Evolutionary conservation across 2,888 invertebrate genomes (phyloP).

Genomic region (Scrobipalpa atriplicella): DNA sequence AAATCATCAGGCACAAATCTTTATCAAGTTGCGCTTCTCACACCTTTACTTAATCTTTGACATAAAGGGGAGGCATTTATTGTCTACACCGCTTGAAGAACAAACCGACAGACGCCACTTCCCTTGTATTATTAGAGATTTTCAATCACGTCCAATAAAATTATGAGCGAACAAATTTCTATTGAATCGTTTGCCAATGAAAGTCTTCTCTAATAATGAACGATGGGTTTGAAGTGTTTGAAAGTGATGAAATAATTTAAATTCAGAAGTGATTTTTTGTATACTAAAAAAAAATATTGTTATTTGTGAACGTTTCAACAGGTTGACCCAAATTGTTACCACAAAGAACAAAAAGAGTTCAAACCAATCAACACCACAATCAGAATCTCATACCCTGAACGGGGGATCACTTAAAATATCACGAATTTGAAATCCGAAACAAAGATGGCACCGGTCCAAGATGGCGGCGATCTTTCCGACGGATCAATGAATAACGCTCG

Average conservation of each 20-base stretch:
- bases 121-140: conserved; percentile 30
- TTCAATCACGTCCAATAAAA: conserved; percentile 24
- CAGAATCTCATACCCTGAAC: conserved; percentile 25
- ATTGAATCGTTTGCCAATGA: conserved; percentile 11
- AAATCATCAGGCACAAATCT: no score
- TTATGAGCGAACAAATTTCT: conserved; percentile 2
- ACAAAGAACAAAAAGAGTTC: background rate
- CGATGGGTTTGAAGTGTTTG: background rate
- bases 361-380: conserved; percentile 24
- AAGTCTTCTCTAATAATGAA: background rate
- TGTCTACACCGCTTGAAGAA: conserved; percentile 32
- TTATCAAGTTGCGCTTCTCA: background rate
- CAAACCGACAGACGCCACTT: conserved; percentile 34
- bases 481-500: conserved; percentile 37
- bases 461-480: conserved; percentile 33
- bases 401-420: conserved; percentile 32
- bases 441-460: conserved; percentile 41
- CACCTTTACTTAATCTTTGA: conserved; percentile 29
- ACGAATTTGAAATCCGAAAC: conserved; percentile 34
- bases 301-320: background rate
- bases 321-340: background rate
- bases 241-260: background rate
- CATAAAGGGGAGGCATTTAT: conserved; percentile 33
- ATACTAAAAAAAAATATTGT: background rate
- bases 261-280: background rate